Conservation (phyloP, 2,113 vertebrate species). For the Paradoxurus hermaphroditus region DNA sequence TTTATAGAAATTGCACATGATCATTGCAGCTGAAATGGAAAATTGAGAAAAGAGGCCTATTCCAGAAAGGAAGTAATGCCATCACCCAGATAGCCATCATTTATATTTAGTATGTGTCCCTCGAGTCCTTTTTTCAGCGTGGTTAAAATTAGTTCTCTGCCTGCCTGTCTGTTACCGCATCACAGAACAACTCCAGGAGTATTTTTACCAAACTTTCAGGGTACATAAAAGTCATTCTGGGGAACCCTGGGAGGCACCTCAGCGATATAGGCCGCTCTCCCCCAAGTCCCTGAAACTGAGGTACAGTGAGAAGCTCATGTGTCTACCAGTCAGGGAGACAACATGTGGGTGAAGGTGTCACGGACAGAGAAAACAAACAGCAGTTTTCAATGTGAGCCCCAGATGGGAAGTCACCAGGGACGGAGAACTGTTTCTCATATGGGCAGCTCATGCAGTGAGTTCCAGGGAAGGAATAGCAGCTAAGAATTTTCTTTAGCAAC, state of each 20-base stretch:
- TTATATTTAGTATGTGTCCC: constrained; percentile 50
- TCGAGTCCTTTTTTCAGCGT: background rate
- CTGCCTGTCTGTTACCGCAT: background rate
- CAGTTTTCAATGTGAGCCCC: background rate
- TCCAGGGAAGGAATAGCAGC: background rate
- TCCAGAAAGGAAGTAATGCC: constrained; percentile 35
- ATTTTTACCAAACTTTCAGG: background rate
- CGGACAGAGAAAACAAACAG: background rate
- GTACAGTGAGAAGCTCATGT: background rate
- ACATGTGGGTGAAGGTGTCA: background rate
- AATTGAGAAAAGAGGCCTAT: constrained; percentile 27
- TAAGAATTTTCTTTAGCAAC: background rate
- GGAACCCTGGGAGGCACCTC: background rate
- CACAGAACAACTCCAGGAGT: background rate
- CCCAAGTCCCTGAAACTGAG: background rate
- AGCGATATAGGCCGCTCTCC: background rate
- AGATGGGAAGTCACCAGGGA: background rate
- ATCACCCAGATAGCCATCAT: background rate
- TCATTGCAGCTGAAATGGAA: constrained; percentile 51
- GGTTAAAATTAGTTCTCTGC: constrained; percentile 40
- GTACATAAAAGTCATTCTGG: background rate
- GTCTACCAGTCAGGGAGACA: background rate
- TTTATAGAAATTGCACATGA: constrained; percentile 56
- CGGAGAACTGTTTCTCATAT: background rate
- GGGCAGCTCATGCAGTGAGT: background rate